These are phyloP conservation scores for Cinara cedri DNA, from an alignment of 2,888 invertebrate genomes.

Conservation along the genomic window DNA sequence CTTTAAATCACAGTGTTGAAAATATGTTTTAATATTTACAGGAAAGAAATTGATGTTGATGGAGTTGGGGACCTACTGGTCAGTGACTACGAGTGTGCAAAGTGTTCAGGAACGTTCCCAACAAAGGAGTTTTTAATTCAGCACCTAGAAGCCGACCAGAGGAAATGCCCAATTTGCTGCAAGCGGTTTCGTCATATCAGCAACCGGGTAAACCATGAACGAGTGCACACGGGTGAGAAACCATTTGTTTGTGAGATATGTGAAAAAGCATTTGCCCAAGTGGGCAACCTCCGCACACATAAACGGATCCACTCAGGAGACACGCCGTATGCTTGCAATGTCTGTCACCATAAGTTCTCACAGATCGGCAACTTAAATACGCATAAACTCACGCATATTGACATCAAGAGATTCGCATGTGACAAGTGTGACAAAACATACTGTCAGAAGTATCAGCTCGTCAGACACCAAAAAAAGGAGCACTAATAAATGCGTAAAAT, in stretches of 20 bases:
- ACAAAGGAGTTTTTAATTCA: slow-evolving; percentile 15
- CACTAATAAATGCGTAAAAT: no score
- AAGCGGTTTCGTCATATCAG: slow-evolving; percentile 25
- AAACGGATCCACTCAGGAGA: slow-evolving; percentile 6
- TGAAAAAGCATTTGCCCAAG: slow-evolving; percentile 17
- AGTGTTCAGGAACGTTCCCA: slow-evolving; percentile 30
- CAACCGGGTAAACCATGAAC: slow-evolving; percentile 30
- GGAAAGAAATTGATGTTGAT: no score
- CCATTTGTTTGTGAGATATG: slow-evolving; percentile 13
- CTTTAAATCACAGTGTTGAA: no score
- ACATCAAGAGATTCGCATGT: slow-evolving; percentile 18
- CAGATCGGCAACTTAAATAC: slow-evolving; percentile 17
- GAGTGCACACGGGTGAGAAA: slow-evolving; percentile 46
- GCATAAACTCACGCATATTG: slow-evolving; percentile 1
- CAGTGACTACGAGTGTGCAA: slow-evolving; percentile 26
- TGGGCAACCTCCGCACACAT: slow-evolving; percentile 38
- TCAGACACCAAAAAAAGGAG: slow-evolving; percentile 30
- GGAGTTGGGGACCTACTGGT: background rate
- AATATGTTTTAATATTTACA: no score
- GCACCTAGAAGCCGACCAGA: slow-evolving; percentile 12
- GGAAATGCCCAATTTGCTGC: slow-evolving; percentile 32
- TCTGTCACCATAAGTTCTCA: slow-evolving; percentile 2
- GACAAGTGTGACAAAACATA: background rate
- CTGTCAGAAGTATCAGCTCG: slow-evolving; percentile 38
- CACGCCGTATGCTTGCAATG: slow-evolving; percentile 9